These are phyloP conservation scores for Myrmecophaga tridactyla DNA, from an alignment of 2,113 vertebrate genomes.

Conservation along the genomic window DNA sequence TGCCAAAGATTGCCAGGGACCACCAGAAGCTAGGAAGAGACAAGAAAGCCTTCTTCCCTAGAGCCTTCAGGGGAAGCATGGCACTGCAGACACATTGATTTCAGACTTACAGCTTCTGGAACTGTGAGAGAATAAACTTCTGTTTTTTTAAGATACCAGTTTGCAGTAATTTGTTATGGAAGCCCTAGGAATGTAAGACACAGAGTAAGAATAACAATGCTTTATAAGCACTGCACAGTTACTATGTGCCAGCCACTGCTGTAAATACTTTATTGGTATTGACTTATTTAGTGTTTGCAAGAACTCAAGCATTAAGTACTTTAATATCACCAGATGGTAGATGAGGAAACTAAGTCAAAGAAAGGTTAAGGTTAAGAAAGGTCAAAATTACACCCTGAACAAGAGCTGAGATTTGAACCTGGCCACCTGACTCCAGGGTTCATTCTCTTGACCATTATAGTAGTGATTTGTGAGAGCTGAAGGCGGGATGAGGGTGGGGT, in stretches of 20 bases:
- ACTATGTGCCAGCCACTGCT: background rate
- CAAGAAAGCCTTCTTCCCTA: too few species aligned
- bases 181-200: too few species aligned
- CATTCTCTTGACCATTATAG: background rate
- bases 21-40: too few species aligned
- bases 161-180: too few species aligned
- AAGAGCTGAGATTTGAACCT: background rate
- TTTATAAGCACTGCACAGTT: background rate
- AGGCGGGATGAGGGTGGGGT: background rate
- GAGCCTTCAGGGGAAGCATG: too few species aligned
- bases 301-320: background rate
- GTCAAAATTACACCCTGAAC: background rate
- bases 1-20: too few species aligned
- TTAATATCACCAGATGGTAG: background rate
- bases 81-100: too few species aligned
- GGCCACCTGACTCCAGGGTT: background rate
- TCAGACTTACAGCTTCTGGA: too few species aligned
- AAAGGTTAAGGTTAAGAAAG: background rate
- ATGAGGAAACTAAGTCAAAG: background rate
- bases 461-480: background rate
- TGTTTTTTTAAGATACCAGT: too few species aligned
- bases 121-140: too few species aligned
- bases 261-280: background rate
- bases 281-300: background rate
- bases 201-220: background rate